Percentiles rank a stretch among this genome's conserved stretches.
phyloP scores from a whole-genome alignment of 2,888 invertebrate species.

The Spisula subtruncata region DNA sequence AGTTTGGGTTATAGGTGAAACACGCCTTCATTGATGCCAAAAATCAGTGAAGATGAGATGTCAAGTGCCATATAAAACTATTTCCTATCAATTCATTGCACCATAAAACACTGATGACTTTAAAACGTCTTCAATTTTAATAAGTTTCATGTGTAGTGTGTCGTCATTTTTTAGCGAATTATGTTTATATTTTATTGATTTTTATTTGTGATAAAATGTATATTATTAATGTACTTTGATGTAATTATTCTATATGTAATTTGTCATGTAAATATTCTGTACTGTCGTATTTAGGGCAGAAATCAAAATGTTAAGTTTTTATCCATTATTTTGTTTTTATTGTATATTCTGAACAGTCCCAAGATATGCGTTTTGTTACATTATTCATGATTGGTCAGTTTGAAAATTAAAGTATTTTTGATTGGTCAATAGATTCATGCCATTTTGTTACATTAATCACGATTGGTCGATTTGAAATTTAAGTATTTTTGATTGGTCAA shows the following conservation, averaged over 20 bases:
- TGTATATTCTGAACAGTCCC: neutral
- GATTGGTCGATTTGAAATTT: neutral
- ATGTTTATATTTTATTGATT: conserved; percentile 31
- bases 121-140: neutral
- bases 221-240: neutral
- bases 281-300: conserved; percentile 51
- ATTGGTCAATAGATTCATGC: neutral
- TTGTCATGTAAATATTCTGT: conserved; percentile 49
- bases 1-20: neutral
- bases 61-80: neutral
- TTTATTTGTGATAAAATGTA: conserved; percentile 42
- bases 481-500: conserved; percentile 13
- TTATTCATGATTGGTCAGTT: neutral
- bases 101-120: neutral
- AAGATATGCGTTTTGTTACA: conserved; percentile 20
- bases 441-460: neutral
- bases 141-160: neutral
- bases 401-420: neutral
- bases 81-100: neutral
- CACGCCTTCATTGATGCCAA: neutral
- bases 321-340: conserved; percentile 18
- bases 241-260: conserved; percentile 18
- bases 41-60: neutral
- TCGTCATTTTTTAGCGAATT: neutral
- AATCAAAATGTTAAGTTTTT: conserved; percentile 60